Base-by-base conservation (phyloP, 2,888 invertebrate species). In the Bugulina stolonifera region DNA sequence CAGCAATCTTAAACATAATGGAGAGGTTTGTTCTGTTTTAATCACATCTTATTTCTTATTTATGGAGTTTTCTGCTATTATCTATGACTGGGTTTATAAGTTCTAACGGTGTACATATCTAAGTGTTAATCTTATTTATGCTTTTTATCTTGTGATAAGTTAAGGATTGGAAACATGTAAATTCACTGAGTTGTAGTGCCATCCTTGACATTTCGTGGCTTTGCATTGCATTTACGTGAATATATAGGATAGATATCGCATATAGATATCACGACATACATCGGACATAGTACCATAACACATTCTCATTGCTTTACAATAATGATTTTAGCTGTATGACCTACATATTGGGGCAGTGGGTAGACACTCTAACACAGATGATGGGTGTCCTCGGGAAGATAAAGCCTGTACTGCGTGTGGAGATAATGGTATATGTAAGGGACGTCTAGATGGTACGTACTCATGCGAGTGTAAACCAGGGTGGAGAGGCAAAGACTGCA, bases 391-490 rank as follows among this genome's bases (percentile, higher is more conserved):
- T 0, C 93, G 93, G 81, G 93, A 95, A 18, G 96, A 97, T 80
- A 93, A 94, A 80, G 89, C 91, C 55, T 96, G 97, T 83, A 73
- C 74, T 52, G 75, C 74, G n/a, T 84, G 82, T 78, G 82, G 82
- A 0, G 70, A 72, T 10, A 76, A 81, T 73, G 95, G 96, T n/a
- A 91, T 91, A 29, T 97, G 97, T 84, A 91, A 93, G 22, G 95
- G 94, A 10, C 92, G 93, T 80, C 90, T 80, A 69, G 69, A 72
- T 71, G 72, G 74, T 52, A 77, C 81, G 74, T 81, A 93, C 0
- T 89, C 91, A 74, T 99, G 99, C 83, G 92, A 93, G 78, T 99
- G 99, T 81, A 90, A 91, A 77, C 94, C 97, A 0, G 98, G 98
- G 14, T 99, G 92, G 91, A 92, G 92, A 0, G 97, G 97, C 10